phyloP scores from a whole-genome alignment of 2,888 invertebrate genomes.

The Ophion ventricosus region DNA sequence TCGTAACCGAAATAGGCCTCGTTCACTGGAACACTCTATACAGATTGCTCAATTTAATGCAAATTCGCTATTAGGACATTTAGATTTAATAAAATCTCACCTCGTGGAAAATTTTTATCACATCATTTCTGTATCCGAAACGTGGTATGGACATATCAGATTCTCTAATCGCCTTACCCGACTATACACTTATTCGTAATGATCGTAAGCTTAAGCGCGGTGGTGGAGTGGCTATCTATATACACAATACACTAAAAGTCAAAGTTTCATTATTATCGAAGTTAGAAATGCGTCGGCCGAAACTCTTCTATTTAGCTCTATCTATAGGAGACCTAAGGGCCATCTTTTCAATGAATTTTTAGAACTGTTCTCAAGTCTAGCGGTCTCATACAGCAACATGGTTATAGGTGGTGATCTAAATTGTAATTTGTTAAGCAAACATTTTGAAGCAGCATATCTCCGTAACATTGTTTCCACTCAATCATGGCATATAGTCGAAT shows the following conservation, averaged over 20 bases:
- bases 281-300: not conserved
- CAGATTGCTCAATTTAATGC: slow-evolving; percentile 36
- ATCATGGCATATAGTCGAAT: not conserved
- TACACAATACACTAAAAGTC: slow-evolving; percentile 35
- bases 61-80: slow-evolving; percentile 29
- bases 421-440: not conserved
- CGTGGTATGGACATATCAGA: slow-evolving; percentile 27
- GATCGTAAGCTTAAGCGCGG: slow-evolving; percentile 31
- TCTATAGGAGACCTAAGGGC: slow-evolving; percentile 3
- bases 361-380: not conserved
- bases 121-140: slow-evolving; percentile 31
- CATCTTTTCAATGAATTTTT: not conserved
- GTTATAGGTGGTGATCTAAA: slow-evolving; percentile 13
- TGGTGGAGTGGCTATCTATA: slow-evolving; percentile 42
- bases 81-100: not conserved
- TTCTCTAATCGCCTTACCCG: not conserved
- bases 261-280: not conserved
- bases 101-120: not conserved
- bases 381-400: slow-evolving; percentile 4
- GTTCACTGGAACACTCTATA: not conserved
- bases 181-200: slow-evolving; percentile 37
- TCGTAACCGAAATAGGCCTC: not conserved
- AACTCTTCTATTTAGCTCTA: not conserved
- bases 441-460: not conserved
- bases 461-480: not conserved